Base-by-base conservation (phyloP, 2,113 vertebrate species). In the Geococcyx californianus region DNA sequence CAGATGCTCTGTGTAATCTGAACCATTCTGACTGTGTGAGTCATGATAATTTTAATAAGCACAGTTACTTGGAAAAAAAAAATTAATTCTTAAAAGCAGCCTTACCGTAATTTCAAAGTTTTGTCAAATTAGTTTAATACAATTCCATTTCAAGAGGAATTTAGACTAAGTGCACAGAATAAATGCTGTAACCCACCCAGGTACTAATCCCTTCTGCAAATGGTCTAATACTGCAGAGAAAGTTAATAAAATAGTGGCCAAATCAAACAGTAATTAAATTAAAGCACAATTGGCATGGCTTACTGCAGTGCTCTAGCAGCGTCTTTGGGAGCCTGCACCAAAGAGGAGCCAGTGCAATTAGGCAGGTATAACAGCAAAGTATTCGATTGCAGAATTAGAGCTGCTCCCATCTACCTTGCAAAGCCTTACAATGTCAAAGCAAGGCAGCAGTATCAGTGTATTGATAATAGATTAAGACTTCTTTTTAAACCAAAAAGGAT, bases 251-350 rank as follows among this genome's bases (percentile, higher is more conserved):
- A 77, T 75, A 47, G 64, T 56, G 60, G 76, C 56, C 55, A 95
- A 83, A 95, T 74, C 6, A 28, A 95, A 80, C 21, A 51, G 44
- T 63, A 92, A 95, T 68, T 38, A 93, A 86, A 96, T 94, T 86
- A 92, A 87, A 94, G 67, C 28, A 70, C 75, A 85, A 51, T 0
- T 86, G 81, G 42, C 26, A 4, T n/a, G 31, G 49, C 56, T 93
- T 60, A 52, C 2, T 1, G 4, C 70, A 79, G 5, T 5, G 14
- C 31, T 89, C 78, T 16, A 73, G 87, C 55, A 86, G 82, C 42
- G 62, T 86, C 81, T 79, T 23, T 86, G 72, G 55, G 79, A 88
- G 34, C 16, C 19, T 90, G 68, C 76, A 52, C 68, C 28, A 6
- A 90, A 93, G 66, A 91, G 79, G 52, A 93, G 68, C 33, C 8